Conservation (phyloP, 2,888 invertebrate genomes). For the Marronus borbonicus region DNA sequence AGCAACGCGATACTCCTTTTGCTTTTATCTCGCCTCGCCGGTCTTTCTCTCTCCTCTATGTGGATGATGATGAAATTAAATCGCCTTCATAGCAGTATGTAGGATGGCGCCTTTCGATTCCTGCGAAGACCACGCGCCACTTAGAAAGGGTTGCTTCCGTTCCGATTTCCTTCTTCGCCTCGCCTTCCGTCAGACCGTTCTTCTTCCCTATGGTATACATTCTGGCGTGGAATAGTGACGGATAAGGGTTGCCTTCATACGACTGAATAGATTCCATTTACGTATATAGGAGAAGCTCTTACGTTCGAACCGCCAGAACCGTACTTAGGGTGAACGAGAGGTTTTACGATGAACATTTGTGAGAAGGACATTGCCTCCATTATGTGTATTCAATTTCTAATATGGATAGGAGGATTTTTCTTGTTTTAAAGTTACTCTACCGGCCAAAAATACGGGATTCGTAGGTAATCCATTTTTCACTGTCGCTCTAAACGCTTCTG, state of each 20-base stretch:
- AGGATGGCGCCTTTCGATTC: constrained; percentile 34
- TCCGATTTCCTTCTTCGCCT: constrained; percentile 31
- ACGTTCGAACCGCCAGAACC: background rate
- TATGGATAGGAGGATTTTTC: too few species aligned
- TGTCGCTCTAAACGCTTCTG: too few species aligned
- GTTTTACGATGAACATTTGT: too few species aligned
- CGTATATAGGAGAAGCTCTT: constrained; percentile 21
- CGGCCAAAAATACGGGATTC: too few species aligned
- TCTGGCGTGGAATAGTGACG: background rate
- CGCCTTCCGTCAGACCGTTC: background rate
- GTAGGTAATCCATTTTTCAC: too few species aligned
- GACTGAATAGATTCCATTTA: constrained; percentile 41
- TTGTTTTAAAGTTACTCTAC: too few species aligned
- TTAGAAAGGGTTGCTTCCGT: constrained; percentile 42
- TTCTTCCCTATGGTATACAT: background rate
- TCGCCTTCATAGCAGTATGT: constrained; percentile 11
- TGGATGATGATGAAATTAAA: constrained; percentile 43
- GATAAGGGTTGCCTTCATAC: constrained; percentile 39
- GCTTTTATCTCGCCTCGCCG: constrained; percentile 18
- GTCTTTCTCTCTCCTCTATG: background rate
- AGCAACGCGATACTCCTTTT: background rate
- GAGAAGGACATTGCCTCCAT: too few species aligned
- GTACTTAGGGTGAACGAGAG: too few species aligned
- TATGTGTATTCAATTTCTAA: too few species aligned
- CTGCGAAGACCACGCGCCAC: constrained; percentile 36